Base-by-base conservation (phyloP, 2,797 vertebrate species). In the Trachops cirrhosus region DNA sequence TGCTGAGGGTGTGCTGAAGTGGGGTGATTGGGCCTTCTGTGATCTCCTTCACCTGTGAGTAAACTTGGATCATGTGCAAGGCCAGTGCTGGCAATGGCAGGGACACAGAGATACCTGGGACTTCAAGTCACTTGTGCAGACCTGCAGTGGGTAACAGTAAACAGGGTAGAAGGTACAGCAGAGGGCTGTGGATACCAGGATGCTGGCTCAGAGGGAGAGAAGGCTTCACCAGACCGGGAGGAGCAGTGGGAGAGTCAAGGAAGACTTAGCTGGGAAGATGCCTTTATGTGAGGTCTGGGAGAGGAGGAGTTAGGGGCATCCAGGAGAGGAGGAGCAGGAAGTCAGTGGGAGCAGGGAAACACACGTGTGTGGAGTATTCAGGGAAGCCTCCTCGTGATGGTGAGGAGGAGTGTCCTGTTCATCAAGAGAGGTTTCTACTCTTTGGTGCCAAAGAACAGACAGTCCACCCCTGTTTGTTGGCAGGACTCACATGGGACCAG, bases 331-430 rank as follows among this genome's bases (percentile, higher is more conserved):
- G 9, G 18, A 32, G 32, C 16, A 2, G 37, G 15, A 21, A 37
- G 62, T 12, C 57, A 12, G 11, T 6, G 37, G 15, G 12, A n/a
- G 32, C n/a, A 77, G 44, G 39, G 64, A 62, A n/a, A 39, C 6
- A 62, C 0, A 1, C 5, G 15, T 68, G 11, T 0, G 0, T 12
- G 14, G 19, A 14, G 9, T 7, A 2, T 68, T 26, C 12, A 37
- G 41, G 64, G 4, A 54, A 83, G 19, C 19, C 14, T 54, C 50
- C 5, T 0, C 5, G 10, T 0, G 0, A 24, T 32, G 9, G 10
- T 37, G 37, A 89, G 34, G n/a, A 68, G 10, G 22, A 44, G 22
- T 8, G 0, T 6, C 29, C 86, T 83, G 2, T 73, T n/a, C 68
- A 18, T 3, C 7, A 18, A 71, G 1, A 46, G 37, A 26, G 11